Base-by-base conservation (phyloP, 2,113 vertebrate species). In the Anhinga rufa region DNA sequence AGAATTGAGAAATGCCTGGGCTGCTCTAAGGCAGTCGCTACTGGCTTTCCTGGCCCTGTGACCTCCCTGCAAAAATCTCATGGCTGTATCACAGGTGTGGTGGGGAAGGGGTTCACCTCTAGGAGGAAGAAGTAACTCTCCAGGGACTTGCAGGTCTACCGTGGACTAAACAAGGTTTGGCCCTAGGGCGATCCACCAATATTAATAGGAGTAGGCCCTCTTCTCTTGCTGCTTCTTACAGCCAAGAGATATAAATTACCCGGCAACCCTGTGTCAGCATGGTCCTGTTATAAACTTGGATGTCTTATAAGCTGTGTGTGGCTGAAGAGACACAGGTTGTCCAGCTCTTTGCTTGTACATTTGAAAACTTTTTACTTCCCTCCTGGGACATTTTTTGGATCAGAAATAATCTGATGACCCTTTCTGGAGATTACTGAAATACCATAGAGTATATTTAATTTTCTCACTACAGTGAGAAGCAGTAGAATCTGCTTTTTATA, bases 21-120 rank as follows among this genome's bases (percentile, higher is more conserved):
- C 34, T 80, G 34, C 34, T 79, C 14, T 36, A 6, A 54, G 24
- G 54, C 49, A 29, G 13, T 60, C 4, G 0, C 48, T 57, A 8
- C n/a, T 0, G 3, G 13, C 54, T 64, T 54, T 51, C 16, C 42
- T 64, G 58, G 21, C 40, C 34, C 61, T 31, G 26, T 76, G 77
- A 68, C 38, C 48, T 71, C 71, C 40, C 72, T 55, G 40, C 64
- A 6, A 21, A 51, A 81, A 15, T 57, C 80, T 74, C 26, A 7
- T 0, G 3, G 19, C 46, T 57, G 9, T 62, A 28, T 32, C 42
- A 13, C 19, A 1, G 0, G 1, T 1, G 0, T 28, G 17, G 48
- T 64, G 36, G 83, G 26, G 60, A 90, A 34, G 34, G 31, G 22
- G 9, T 42, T 76, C 72, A 38, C 9, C n/a, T 69, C 40, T 13